Percentiles rank a stretch among this genome's conserved stretches.
Conservation (phyloP, 2,113 vertebrate genomes). For the Gobiocypris rarus region DNA sequence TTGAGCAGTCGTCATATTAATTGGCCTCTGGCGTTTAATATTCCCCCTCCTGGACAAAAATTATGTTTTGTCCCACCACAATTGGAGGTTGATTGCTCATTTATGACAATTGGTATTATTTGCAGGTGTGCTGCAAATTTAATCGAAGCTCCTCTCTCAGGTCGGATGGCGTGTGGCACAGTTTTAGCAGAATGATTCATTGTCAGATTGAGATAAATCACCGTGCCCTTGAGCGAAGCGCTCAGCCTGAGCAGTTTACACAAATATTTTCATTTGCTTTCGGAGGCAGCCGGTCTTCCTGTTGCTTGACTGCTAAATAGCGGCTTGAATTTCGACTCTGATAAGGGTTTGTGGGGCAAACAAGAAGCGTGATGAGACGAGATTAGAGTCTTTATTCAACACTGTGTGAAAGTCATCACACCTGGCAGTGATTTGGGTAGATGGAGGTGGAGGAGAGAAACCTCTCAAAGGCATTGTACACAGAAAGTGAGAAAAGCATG, state of each 20-base stretch:
- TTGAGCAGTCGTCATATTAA: conserved; percentile 14
- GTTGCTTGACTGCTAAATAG: conserved; percentile 4
- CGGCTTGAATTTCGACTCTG: background rate
- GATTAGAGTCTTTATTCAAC: conserved; percentile 15
- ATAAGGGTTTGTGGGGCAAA: background rate
- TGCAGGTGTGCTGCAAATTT: conserved; percentile 4
- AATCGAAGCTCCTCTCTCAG: conserved; percentile 4
- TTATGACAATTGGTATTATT: conserved; percentile 12
- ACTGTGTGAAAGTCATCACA: conserved; percentile 16
- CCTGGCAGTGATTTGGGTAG: conserved; percentile 4
- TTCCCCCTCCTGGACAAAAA: background rate
- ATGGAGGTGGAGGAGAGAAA: conserved; percentile 5
- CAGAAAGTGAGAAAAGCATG: background rate
- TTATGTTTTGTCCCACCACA: background rate
- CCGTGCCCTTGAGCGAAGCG: conserved; percentile 29
- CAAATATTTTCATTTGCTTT: conserved; percentile 41
- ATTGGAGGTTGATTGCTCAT: conserved; percentile 8
- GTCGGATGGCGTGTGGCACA: background rate
- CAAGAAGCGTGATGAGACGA: background rate
- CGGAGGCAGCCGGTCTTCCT: background rate
- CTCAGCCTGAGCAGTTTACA: conserved; percentile 18
- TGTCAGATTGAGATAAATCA: conserved; percentile 38
- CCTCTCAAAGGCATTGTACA: background rate
- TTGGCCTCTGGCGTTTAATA: conserved; percentile 14
- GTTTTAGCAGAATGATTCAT: conserved; percentile 19